Evolutionary conservation across 2,113 vertebrate genomes (phyloP).

Genomic region (Bombycilla garrulus): DNA sequence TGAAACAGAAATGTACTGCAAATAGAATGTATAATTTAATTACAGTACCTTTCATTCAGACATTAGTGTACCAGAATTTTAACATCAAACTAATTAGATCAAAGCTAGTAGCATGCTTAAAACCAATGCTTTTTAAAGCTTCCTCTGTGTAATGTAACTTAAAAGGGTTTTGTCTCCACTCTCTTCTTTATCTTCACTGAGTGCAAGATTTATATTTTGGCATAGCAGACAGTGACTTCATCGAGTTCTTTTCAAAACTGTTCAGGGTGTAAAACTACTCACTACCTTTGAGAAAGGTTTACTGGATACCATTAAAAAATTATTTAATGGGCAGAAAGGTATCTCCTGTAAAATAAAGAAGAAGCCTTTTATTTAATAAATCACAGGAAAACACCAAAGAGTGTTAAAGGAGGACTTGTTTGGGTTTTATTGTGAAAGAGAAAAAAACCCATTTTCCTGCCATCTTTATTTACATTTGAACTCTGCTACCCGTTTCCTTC

Average conservation of each 20-base stretch:
- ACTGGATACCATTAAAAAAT: background rate
- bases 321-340: background rate
- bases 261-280: background rate
- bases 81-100: conserved; percentile 40
- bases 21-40: background rate
- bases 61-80: conserved; percentile 5
- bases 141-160: background rate
- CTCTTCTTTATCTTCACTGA: background rate
- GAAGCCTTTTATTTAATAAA: background rate
- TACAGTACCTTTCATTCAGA: conserved; percentile 17
- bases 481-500: background rate
- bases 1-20: background rate
- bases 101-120: conserved; percentile 9
- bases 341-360: background rate
- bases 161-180: background rate
- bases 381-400: background rate
- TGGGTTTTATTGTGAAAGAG: background rate
- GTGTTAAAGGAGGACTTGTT: background rate
- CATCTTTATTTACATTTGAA: conserved; percentile 22
- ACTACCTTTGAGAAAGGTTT: background rate
- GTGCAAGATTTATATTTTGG: background rate
- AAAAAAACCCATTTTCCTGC: background rate
- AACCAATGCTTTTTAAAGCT: background rate
- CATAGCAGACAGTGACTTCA: background rate
- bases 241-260: background rate